Evolutionary conservation across 92 coral and sea anemone species (phyloP), one percentile per base, ranked within the genome.

Genomic region (Pocillopora meandrina): DNA sequence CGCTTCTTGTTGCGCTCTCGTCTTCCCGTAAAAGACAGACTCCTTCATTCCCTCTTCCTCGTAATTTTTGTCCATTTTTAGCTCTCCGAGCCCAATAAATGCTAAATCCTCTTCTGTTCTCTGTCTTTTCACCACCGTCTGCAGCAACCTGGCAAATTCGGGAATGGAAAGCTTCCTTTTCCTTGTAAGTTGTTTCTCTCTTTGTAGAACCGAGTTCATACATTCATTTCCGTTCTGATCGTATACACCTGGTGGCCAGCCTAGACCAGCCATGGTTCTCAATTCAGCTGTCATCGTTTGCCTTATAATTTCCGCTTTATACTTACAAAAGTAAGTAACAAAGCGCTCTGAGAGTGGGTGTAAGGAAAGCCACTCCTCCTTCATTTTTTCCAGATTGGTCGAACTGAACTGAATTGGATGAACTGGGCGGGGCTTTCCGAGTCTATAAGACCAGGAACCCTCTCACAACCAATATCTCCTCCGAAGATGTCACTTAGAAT

Each of bases 141-240:
- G 10, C 5, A 86, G 10, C 11, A 86, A 49, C 33, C 79, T 61
- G 11, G 59, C 34, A n/a, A 63, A 89, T 61, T 84, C 85, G 26
- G 86, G 88, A 31, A 89, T 75, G 26, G 86, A 17, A 15, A 85
- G 49, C 49, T 42, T 42, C 86, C 77, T 78, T 61, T 84, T 78
- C 42, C 84, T 75, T 9, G 80, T 49, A 3, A 66, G 72, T 26
- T 62, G 73, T 20, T 86, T 86, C 33, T 80, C 85, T 65, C 88
- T 56, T 55, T 69, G 71, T 2, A 81, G 74, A 57, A 86, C 87
- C 49, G 92, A 86, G 72, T 86, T 86, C 88, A 86, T 90, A 58
- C 88, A 90, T 21, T 86, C 87, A 59, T 80, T 85, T 56, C 82
- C 87, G 42, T 89, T 89, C 70, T 89, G 87, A 79, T 85, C 74